Evolutionary conservation across 2,888 invertebrate genomes (phyloP).

Genomic region (Volucella inanis): DNA sequence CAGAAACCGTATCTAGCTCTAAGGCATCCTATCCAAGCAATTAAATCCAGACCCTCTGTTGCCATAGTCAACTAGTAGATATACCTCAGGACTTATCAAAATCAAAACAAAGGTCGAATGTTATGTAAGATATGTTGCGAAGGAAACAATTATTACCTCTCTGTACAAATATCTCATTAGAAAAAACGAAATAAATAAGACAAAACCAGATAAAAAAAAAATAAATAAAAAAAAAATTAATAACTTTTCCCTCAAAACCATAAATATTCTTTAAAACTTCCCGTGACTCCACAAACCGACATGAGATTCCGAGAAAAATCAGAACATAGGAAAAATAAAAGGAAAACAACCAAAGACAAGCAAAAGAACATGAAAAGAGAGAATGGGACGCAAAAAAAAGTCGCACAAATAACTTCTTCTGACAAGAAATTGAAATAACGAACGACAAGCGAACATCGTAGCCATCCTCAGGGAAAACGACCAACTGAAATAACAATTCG

Average conservation of each 20-base stretch:
- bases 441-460: slow-evolving; percentile 43
- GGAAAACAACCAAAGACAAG: neutral
- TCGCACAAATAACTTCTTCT: slow-evolving; percentile 50
- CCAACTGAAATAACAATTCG: slow-evolving; percentile 65
- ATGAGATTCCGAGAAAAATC: slow-evolving; percentile 14
- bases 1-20: no score
- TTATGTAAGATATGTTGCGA: no score
- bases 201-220: neutral
- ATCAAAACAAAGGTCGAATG: no score
- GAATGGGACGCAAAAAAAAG: slow-evolving; percentile 1
- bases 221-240: neutral
- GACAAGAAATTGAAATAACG: slow-evolving; percentile 52
- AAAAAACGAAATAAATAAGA: neutral
- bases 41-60: no score
- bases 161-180: neutral
- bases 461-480: slow-evolving; percentile 56
- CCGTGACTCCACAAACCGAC: neutral
- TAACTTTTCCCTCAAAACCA: slow-evolving; percentile 18
- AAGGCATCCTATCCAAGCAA: no score
- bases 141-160: no score
- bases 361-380: neutral
- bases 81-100: no score
- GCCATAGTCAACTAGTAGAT: no score
- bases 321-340: slow-evolving; percentile 14
- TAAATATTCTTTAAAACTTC: slow-evolving; percentile 29